Percentiles rank a stretch among this genome's conserved stretches.
phyloP scores from a whole-genome alignment of 2,797 vertebrate species.

The Dicrostonyx torquatus region DNA sequence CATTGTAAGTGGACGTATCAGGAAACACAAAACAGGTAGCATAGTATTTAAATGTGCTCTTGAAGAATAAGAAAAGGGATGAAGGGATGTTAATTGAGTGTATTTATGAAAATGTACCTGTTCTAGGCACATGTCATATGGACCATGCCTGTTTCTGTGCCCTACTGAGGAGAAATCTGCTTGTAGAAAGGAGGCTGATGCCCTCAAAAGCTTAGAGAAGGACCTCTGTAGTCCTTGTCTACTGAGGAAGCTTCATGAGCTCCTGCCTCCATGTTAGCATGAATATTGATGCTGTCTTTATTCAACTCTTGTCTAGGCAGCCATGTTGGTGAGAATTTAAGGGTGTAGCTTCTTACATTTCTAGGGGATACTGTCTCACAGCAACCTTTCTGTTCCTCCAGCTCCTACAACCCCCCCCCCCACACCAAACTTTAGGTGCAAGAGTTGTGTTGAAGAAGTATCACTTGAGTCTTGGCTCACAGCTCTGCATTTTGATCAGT shows the following conservation, averaged over 20 bases:
- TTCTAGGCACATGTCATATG: background rate
- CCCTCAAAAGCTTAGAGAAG: background rate
- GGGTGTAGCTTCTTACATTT: background rate
- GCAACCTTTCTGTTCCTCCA: background rate
- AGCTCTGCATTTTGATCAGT: background rate
- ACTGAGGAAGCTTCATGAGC: too few species aligned
- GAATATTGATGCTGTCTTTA: background rate
- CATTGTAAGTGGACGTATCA: background rate
- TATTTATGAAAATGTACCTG: background rate
- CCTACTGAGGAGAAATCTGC: background rate
- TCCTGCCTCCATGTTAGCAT: background rate
- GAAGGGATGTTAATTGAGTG: slow-evolving; percentile 33
- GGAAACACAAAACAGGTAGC: background rate
- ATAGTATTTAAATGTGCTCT: slow-evolving; percentile 1
- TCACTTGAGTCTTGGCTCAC: background rate
- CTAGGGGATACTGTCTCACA: background rate
- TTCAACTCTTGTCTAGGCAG: background rate
- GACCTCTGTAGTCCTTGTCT: background rate
- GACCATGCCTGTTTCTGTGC: background rate
- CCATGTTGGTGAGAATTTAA: background rate
- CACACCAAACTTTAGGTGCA: background rate
- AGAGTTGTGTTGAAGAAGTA: background rate
- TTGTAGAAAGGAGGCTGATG: background rate
- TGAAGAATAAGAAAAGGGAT: slow-evolving; percentile 3
- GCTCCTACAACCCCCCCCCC: background rate